A percentile compares a stretch with the other conserved stretches of the same genome.
Conservation (phyloP, 2,888 invertebrate species). For the Ophion ellenae region DNA sequence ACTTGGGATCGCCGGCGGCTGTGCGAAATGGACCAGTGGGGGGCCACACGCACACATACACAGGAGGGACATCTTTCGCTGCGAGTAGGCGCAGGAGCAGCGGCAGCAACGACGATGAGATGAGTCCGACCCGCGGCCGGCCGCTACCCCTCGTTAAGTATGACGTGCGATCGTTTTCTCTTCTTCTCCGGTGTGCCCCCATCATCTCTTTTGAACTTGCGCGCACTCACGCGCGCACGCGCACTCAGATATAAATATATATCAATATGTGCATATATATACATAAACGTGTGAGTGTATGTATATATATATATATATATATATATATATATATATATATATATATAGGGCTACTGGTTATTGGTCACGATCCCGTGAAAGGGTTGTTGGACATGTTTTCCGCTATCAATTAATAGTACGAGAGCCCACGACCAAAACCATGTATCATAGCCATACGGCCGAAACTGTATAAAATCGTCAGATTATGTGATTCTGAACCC, state of each 20-base stretch:
- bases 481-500: no score
- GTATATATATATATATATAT: no score
- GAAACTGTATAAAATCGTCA: no score
- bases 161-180: constrained; percentile 82
- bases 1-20: constrained; percentile 57
- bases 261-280: neutral
- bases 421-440: no score
- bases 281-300: no score
- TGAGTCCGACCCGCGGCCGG: constrained; percentile 57
- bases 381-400: no score
- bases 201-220: constrained; percentile 53
- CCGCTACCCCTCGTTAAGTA: constrained; percentile 81
- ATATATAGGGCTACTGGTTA: no score
- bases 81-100: constrained; percentile 18
- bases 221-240: constrained; percentile 1
- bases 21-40: constrained; percentile 51
- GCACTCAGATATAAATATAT: constrained; percentile 1
- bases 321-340: no score
- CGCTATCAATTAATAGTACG: no score
- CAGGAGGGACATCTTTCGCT: constrained; percentile 58
- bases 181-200: constrained; percentile 67
- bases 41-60: constrained; percentile 6
- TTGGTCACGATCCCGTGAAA: no score
- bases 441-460: no score
- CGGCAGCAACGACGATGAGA: constrained; percentile 52